Conservation (phyloP, 2,113 vertebrate species). For the Heterotilapia buettikoferi region DNA sequence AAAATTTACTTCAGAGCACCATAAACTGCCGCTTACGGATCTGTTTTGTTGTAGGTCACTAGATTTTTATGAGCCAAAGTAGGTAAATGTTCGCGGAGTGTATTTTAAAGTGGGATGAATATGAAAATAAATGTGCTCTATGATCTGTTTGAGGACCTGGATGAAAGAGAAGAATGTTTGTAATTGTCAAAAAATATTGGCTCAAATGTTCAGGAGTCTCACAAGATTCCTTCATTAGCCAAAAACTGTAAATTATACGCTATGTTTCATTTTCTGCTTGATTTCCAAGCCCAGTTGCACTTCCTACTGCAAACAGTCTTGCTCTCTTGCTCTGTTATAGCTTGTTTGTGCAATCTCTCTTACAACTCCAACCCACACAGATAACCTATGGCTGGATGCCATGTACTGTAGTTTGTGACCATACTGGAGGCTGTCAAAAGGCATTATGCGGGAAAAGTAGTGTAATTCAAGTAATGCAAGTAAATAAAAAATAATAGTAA, state of each 20-base stretch:
- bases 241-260: not conserved
- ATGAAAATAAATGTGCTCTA: not conserved
- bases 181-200: not conserved
- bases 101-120: not conserved
- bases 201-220: not conserved
- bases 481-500: not conserved
- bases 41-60: not conserved
- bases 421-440: not conserved
- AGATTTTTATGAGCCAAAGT: not conserved
- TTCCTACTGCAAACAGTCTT: not conserved
- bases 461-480: not conserved
- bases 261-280: not conserved
- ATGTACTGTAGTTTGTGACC: not conserved
- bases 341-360: not conserved
- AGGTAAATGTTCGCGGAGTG: not conserved
- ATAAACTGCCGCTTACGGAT: not conserved
- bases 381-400: slow-evolving; percentile 15
- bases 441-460: not conserved
- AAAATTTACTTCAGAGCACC: not conserved
- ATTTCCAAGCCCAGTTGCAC: not conserved
- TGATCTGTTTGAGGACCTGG: not conserved
- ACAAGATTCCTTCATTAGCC: not conserved
- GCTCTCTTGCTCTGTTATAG: not conserved
- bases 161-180: not conserved
- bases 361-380: slow-evolving; percentile 4